A percentile compares a stretch with the other conserved stretches of the same genome.
phyloP scores from a whole-genome alignment of 2,797 vertebrate genomes.

The Phalloptychus januarius region DNA sequence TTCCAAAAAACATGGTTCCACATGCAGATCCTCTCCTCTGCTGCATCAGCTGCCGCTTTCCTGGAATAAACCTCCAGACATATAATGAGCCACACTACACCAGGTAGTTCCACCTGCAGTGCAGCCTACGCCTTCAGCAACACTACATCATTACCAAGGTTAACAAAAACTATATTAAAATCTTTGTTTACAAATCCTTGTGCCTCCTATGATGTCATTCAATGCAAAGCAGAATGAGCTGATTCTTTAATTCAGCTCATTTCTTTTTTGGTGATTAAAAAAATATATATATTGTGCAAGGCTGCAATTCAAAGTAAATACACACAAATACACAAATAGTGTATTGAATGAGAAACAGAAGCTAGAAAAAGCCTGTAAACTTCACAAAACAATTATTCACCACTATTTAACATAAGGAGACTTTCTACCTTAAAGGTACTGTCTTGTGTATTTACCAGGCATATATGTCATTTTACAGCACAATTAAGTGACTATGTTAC shows the following conservation, averaged over 20 bases:
- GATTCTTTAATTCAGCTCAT: not conserved
- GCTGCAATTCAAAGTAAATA: not conserved
- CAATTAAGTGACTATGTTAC: too few relatives aligned
- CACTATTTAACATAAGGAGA: too few relatives aligned
- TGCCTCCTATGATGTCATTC: not conserved
- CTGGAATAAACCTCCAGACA: too few relatives aligned
- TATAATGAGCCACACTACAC: not conserved
- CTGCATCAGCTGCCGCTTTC: not conserved
- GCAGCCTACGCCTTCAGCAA: not conserved
- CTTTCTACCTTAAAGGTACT: too few relatives aligned
- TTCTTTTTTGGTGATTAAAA: not conserved
- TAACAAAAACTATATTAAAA: not conserved
- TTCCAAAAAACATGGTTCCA: not conserved
- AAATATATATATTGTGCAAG: not conserved
- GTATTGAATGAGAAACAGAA: not conserved
- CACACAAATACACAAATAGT: not conserved
- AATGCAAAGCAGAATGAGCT: not conserved
- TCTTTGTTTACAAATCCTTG: not conserved
- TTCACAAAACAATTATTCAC: too few relatives aligned
- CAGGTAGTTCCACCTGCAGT: not conserved
- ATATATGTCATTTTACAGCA: too few relatives aligned
- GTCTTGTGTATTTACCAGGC: too few relatives aligned
- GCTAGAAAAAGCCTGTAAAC: not conserved
- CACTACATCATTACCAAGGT: not conserved
- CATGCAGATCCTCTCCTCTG: not conserved